Evolutionary conservation across 2,113 vertebrate species (phyloP).

Genomic region (Gymnarchus niloticus): DNA sequence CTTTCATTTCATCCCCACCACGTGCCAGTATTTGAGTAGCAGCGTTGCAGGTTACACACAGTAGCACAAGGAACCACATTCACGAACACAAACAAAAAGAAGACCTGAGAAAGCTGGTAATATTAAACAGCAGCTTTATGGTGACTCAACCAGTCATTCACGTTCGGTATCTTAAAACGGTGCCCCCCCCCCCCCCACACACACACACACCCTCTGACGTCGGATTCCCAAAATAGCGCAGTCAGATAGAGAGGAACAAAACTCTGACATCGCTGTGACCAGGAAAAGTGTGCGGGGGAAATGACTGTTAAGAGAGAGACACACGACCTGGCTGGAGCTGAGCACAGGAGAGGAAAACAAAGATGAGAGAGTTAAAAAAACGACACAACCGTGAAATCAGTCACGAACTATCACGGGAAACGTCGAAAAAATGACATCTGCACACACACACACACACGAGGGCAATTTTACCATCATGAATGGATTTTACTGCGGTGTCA

Average conservation of each 20-base stretch:
- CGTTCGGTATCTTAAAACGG: background rate
- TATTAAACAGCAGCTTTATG: slow-evolving; percentile 4
- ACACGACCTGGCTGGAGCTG: background rate
- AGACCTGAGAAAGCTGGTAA: background rate
- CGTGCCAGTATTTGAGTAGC: background rate
- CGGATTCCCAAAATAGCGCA: background rate
- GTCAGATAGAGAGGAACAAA: background rate
- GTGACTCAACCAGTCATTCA: slow-evolving; percentile 5
- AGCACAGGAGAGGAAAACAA: background rate
- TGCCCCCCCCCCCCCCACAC: background rate
- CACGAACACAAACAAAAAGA: background rate
- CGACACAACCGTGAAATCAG: no score
- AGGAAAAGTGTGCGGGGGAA: background rate
- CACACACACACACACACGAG: background rate
- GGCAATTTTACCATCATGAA: background rate
- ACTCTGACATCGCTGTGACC: background rate
- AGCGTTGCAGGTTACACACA: background rate
- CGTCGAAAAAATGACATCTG: background rate
- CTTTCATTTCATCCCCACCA: background rate
- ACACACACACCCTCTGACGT: background rate
- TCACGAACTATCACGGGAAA: background rate
- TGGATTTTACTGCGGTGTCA: background rate
- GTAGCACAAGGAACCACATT: background rate
- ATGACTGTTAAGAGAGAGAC: background rate
- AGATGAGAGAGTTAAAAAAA: background rate